These are phyloP conservation scores for Poeciliopsis retropinna DNA, from an alignment of 2,113 vertebrate species.

Conservation along the genomic window DNA sequence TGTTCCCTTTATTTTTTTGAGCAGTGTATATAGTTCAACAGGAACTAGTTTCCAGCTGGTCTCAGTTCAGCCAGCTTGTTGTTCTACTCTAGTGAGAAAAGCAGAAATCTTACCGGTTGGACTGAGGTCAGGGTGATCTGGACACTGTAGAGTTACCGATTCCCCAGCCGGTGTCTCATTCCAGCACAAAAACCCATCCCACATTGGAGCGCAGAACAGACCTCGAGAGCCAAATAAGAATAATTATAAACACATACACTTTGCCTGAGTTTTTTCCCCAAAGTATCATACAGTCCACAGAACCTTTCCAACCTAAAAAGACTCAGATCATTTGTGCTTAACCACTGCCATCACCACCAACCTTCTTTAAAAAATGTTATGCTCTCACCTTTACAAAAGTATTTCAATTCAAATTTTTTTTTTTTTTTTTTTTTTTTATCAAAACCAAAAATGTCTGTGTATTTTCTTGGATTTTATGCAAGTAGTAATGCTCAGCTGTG, in stretches of 20 bases:
- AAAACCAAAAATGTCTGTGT: background rate
- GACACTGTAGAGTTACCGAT: slow-evolving; percentile 84
- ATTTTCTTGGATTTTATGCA: background rate
- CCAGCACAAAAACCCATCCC: slow-evolving; percentile 97
- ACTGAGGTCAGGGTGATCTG: slow-evolving; percentile 84
- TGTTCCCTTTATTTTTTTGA: too few species aligned
- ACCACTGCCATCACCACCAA: background rate
- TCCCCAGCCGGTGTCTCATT: slow-evolving; percentile 87
- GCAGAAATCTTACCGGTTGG: slow-evolving; percentile 76
- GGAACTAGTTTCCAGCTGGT: slow-evolving; percentile 2
- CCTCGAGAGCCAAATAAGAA: slow-evolving; percentile 66
- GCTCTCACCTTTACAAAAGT: background rate
- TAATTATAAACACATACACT: slow-evolving; percentile 3
- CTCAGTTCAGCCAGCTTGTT: background rate
- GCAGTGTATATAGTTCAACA: background rate
- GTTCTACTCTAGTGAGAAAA: background rate
- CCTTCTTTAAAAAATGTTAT: background rate
- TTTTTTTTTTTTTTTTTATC: background rate
- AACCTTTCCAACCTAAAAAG: background rate
- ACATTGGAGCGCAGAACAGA: slow-evolving; percentile 85
- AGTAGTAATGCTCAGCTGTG: background rate
- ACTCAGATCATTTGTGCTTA: background rate
- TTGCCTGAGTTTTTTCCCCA: background rate
- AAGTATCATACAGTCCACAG: background rate
- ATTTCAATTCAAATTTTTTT: background rate